Conservation (phyloP, 2,888 invertebrate species). For the Lochmaea crataegi region DNA sequence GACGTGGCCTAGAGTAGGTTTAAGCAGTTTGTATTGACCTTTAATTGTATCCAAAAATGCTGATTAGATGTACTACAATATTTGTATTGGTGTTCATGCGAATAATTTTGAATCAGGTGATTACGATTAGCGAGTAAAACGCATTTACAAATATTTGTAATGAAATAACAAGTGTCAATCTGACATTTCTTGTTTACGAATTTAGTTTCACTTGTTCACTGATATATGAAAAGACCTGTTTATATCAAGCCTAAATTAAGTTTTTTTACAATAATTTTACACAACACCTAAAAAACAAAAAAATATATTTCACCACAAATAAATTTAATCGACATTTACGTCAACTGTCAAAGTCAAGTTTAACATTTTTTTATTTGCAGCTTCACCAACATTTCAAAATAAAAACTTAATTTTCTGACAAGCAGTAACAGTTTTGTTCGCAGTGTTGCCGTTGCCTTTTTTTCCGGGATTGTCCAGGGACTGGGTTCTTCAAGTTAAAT, state of each 20-base stretch:
- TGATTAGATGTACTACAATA: conserved; percentile 9
- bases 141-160: conserved; percentile 16
- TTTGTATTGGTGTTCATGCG: conserved; percentile 3
- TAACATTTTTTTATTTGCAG: background rate
- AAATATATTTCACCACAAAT: background rate
- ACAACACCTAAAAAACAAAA: background rate
- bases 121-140: conserved; percentile 1
- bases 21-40: conserved; percentile 23
- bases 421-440: too few species aligned
- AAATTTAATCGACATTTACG: background rate
- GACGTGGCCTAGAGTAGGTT: conserved; percentile 39
- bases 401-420: too few species aligned
- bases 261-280: background rate
- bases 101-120: conserved; percentile 29
- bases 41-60: conserved; percentile 12
- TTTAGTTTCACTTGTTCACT: background rate
- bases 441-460: too few species aligned
- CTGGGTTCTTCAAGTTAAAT: too few species aligned
- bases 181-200: background rate
- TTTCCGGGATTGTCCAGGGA: too few species aligned
- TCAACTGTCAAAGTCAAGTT: background rate
- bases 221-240: background rate
- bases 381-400: background rate
- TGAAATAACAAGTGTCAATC: conserved; percentile 11
- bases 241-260: background rate